These are phyloP conservation scores for Platysteira castanea DNA, from an alignment of 2,113 vertebrate genomes.

Conservation along the genomic window DNA sequence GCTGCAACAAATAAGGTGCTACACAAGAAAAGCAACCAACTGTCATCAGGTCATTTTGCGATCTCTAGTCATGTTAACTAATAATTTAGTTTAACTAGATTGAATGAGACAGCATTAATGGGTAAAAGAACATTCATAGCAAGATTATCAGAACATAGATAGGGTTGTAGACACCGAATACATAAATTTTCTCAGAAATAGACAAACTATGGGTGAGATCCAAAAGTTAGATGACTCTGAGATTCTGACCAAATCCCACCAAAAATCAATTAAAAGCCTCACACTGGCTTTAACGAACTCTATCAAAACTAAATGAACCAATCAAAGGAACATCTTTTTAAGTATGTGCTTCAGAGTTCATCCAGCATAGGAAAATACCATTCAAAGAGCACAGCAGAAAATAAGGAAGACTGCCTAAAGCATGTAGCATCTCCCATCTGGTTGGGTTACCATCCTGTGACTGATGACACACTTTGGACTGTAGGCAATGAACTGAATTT, in stretches of 20 bases:
- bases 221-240: background rate
- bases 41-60: background rate
- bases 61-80: background rate
- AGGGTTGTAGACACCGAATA: background rate
- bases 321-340: background rate
- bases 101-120: background rate
- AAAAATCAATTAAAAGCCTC: background rate
- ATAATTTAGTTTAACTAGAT: background rate
- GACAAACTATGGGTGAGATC: background rate
- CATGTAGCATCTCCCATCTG: background rate
- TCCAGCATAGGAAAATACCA: background rate
- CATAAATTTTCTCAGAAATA: background rate
- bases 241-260: background rate
- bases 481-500: background rate
- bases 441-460: background rate
- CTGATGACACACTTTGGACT: background rate
- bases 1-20: too few relatives aligned
- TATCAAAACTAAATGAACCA: background rate
- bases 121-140: background rate
- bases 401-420: background rate
- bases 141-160: background rate
- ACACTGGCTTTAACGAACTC: background rate
- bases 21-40: background rate
- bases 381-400: background rate
- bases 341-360: background rate